Conservation (phyloP, 1,140 invertebrate species). For the Atta texana region DNA sequence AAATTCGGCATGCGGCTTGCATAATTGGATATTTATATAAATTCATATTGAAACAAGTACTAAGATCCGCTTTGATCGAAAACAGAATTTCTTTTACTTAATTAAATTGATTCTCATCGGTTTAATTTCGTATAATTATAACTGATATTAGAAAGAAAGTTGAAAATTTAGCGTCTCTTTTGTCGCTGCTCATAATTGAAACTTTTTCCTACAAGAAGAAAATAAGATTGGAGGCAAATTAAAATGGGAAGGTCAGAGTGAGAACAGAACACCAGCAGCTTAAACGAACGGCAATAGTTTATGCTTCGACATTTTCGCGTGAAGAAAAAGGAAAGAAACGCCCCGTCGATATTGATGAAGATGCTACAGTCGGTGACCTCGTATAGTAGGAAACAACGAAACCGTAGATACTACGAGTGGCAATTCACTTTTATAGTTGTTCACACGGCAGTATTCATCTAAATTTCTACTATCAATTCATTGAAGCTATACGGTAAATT, state of each 20-base stretch:
- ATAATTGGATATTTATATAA: too few relatives aligned
- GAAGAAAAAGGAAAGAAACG: conserved; percentile 21
- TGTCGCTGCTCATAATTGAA: not conserved
- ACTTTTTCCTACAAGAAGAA: not conserved
- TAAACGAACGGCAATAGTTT: conserved; percentile 34
- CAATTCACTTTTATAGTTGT: conserved; percentile 54
- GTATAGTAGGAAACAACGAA: conserved; percentile 8
- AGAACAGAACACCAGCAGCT: not conserved
- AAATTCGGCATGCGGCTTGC: too few relatives aligned
- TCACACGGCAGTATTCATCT: not conserved
- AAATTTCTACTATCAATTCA: not conserved
- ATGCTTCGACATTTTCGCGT: not conserved
- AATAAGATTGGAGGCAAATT: not conserved
- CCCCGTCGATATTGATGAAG: conserved; percentile 18
- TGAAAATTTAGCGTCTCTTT: not conserved
- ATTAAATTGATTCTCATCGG: too few relatives aligned
- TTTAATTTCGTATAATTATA: too few relatives aligned
- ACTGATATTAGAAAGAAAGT: not conserved
- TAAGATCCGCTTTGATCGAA: too few relatives aligned
- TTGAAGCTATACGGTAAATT: conserved; percentile 4
- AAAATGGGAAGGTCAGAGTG: not conserved
- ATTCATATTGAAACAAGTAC: too few relatives aligned
- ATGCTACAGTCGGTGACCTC: conserved; percentile 29
- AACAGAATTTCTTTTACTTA: too few relatives aligned
- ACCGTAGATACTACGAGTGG: conserved; percentile 8